Percentiles rank a stretch among this genome's conserved stretches.
Conservation (phyloP, 2,113 vertebrate species). For the Tor tambroides region DNA sequence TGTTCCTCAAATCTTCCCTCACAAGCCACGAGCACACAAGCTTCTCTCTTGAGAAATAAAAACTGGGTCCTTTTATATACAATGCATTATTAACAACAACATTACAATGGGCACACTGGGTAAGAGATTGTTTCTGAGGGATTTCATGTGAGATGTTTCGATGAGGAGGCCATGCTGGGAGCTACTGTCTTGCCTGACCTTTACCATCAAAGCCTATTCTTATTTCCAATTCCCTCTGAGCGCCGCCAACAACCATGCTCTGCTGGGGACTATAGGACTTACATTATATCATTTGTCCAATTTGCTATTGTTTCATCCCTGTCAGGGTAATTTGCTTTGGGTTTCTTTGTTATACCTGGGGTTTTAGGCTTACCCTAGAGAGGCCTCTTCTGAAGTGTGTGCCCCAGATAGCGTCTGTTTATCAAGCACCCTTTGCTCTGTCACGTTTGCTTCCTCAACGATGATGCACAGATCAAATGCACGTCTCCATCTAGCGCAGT, state of each 20-base stretch:
- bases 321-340: conserved; percentile 84
- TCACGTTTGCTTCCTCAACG: conserved; percentile 78
- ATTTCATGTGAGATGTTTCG: conserved; percentile 59
- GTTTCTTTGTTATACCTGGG: conserved; percentile 78
- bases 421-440: conserved; percentile 76
- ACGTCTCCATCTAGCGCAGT: conserved; percentile 74
- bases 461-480: conserved; percentile 75
- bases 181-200: conserved; percentile 77
- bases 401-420: conserved; percentile 81
- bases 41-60: conserved; percentile 65
- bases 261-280: conserved; percentile 77
- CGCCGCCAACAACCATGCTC: conserved; percentile 69
- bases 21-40: conserved; percentile 63
- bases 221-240: conserved; percentile 78
- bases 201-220: conserved; percentile 79
- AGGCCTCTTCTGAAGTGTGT: conserved; percentile 70
- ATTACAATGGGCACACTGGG: conserved; percentile 74
- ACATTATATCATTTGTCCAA: conserved; percentile 85
- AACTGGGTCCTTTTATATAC: conserved; percentile 62
- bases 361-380: conserved; percentile 73
- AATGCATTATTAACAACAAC: conserved; percentile 68
- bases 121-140: conserved; percentile 62
- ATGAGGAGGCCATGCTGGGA: conserved; percentile 65
- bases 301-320: conserved; percentile 84
- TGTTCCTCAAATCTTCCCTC: conserved; percentile 68